A percentile compares a stretch with the other conserved stretches of the same genome.
These are phyloP conservation scores for Brienomyrus longianalis DNA, from an alignment of 2,113 vertebrate genomes.

Conservation along the genomic window DNA sequence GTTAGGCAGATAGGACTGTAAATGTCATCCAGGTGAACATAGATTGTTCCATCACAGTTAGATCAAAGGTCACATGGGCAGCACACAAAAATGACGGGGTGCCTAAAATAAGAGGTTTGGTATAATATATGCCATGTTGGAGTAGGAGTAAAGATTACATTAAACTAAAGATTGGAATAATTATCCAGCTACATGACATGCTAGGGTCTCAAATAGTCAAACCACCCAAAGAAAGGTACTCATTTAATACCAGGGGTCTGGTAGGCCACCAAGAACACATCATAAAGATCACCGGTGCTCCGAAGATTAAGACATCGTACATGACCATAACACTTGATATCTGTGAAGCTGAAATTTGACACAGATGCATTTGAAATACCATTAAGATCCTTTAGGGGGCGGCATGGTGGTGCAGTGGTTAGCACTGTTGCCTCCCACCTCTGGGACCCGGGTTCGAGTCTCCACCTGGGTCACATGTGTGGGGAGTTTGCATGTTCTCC, in stretches of 20 bases:
- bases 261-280: background rate
- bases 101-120: slow-evolving; percentile 7
- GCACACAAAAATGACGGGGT: background rate
- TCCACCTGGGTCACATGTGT: too few species aligned
- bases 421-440: too few species aligned
- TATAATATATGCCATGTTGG: too few species aligned
- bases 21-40: background rate
- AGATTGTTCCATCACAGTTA: background rate
- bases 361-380: background rate
- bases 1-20: background rate
- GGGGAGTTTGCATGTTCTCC: too few species aligned
- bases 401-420: too few species aligned
- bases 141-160: background rate
- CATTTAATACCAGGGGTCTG: background rate
- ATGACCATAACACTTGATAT: slow-evolving; percentile 11
- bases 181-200: background rate
- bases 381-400: background rate
- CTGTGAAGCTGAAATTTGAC: background rate
- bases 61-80: background rate
- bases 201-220: background rate
- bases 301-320: background rate
- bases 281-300: background rate
- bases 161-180: background rate
- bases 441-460: too few species aligned
- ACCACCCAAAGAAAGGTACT: background rate